A percentile compares a stretch with the other conserved stretches of the same genome.
These are phyloP conservation scores for Brachionichthys hirsutus DNA, from an alignment of 2,113 vertebrate genomes.

Conservation along the genomic window DNA sequence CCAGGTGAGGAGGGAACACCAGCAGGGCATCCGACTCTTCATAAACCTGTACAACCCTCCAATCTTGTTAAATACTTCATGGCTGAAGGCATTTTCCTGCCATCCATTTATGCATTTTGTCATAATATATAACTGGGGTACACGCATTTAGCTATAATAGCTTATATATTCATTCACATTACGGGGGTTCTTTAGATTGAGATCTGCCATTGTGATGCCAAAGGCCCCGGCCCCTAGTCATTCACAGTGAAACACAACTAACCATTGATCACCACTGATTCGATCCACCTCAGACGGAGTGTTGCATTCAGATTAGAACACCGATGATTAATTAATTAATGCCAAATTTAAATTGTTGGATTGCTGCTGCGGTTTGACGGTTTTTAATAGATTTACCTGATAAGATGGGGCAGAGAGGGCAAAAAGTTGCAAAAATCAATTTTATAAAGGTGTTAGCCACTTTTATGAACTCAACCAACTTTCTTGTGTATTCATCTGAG, in stretches of 20 bases:
- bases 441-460: slow-evolving; percentile 4
- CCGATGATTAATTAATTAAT: background rate
- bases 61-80: slow-evolving; percentile 71
- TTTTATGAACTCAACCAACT: slow-evolving; percentile 2
- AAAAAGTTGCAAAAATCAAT: slow-evolving; percentile 1
- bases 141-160: slow-evolving; percentile 46
- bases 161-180: slow-evolving; percentile 26
- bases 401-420: background rate
- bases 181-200: slow-evolving; percentile 7
- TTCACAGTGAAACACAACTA: background rate
- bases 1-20: slow-evolving; percentile 20
- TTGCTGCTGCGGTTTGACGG: too few species aligned
- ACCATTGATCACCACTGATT: background rate
- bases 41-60: slow-evolving; percentile 42
- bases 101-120: slow-evolving; percentile 47
- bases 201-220: slow-evolving; percentile 23
- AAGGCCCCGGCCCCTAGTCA: slow-evolving; percentile 8
- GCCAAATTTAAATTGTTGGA: too few species aligned
- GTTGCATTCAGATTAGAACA: background rate
- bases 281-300: background rate
- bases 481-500: background rate
- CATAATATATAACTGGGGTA: slow-evolving; percentile 35
- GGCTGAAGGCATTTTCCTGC: slow-evolving; percentile 56
- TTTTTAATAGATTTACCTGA: too few species aligned
- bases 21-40: slow-evolving; percentile 37